Percentiles rank a stretch among this genome's conserved stretches.
Evolutionary conservation across 2,113 vertebrate genomes (phyloP).

Genomic region (Mormoops blainvillei): DNA sequence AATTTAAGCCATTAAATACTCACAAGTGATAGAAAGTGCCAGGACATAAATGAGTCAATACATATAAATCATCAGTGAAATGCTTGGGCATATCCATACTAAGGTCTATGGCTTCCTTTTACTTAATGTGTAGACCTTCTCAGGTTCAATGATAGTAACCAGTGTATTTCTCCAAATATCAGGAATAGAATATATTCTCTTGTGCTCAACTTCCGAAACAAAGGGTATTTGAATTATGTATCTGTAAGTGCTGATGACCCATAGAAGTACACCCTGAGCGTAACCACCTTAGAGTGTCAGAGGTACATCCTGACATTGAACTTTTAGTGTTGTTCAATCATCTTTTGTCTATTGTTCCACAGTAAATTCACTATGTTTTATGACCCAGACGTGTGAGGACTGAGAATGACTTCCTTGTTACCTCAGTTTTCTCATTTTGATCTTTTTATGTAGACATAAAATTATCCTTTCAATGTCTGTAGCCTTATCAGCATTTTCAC

Average conservation of each 20-base stretch:
- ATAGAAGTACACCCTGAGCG: background rate
- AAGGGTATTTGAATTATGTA: background rate
- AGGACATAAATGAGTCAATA: background rate
- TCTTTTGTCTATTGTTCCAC: background rate
- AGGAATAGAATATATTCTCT: background rate
- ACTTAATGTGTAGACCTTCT: background rate
- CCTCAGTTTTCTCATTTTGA: background rate
- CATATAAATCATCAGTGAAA: background rate
- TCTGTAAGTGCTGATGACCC: background rate
- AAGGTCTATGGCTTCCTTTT: background rate
- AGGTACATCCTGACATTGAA: background rate
- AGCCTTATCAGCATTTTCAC: conserved; percentile 70
- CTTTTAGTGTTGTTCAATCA: background rate
- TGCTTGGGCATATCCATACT: background rate
- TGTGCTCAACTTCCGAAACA: background rate
- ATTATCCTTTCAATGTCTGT: background rate
- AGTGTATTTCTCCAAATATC: background rate
- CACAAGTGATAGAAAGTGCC: background rate
- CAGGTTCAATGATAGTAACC: background rate
- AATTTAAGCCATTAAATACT: background rate
- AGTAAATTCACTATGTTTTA: background rate
- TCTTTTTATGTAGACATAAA: background rate
- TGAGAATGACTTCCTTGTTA: background rate
- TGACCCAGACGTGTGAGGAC: background rate
- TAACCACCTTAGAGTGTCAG: background rate